A percentile compares a stretch with the other conserved stretches of the same genome.
Conservation (phyloP, 2,797 vertebrate genomes). For the Cephalopachus bancanus region DNA sequence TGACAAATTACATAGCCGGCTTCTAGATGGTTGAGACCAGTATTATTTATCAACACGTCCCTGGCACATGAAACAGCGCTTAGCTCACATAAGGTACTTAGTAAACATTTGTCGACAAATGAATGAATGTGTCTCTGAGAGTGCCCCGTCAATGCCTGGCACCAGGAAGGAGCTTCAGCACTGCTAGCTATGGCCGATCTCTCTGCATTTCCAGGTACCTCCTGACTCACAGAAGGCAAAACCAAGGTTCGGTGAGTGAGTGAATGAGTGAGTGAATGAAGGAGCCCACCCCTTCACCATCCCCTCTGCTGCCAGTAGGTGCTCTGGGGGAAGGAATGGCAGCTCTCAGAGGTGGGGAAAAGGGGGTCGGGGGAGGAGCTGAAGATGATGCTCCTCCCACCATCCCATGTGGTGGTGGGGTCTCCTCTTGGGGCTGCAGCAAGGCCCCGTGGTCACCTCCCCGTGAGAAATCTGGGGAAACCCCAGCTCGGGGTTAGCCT, state of each 20-base stretch:
- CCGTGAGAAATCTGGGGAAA: neutral
- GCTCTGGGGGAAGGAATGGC: neutral
- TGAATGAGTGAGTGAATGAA: neutral
- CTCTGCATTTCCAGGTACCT: neutral
- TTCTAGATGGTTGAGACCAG: neutral
- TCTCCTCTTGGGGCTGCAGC: neutral
- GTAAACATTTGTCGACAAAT: slow-evolving; percentile 19
- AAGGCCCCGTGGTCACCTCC: neutral
- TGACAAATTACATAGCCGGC: neutral
- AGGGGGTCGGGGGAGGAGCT: neutral
- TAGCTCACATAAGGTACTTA: slow-evolving; percentile 25
- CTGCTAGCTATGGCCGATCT: neutral
- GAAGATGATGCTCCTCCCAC: neutral
- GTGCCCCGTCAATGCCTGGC: neutral
- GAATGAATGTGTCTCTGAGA: neutral
- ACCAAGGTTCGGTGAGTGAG: neutral
- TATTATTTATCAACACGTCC: neutral
- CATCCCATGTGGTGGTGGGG: neutral
- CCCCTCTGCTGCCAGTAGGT: neutral
- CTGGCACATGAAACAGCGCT: neutral
- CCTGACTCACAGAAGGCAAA: neutral
- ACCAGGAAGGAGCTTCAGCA: neutral
- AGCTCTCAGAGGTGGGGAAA: neutral
- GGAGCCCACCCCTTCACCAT: neutral
- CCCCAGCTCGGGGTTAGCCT: neutral